Evolutionary conservation across 2,113 vertebrate genomes (phyloP), one percentile per base, ranked within the genome.

Genomic region (Sapayoa aenigma): DNA sequence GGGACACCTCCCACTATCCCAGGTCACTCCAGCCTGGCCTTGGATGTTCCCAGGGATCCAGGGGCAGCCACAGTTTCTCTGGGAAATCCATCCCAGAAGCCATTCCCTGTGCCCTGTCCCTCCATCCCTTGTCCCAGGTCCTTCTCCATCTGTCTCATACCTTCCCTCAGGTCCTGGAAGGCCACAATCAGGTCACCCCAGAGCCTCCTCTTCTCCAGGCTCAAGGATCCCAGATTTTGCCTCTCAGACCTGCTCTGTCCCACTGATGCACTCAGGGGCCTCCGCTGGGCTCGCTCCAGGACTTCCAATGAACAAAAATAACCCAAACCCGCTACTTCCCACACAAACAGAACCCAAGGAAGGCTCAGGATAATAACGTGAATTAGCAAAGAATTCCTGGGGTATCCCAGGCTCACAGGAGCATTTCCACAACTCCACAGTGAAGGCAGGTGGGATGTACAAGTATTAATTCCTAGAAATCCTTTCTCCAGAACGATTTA

Each of bases 1-100:
- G 10, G 25, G 55, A 33, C 53, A 27, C 4, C 5, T 60, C 0
- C 44, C 65, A 12, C 12, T 2, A 0, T 12, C 53, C 46, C 72
- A 77, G 44, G 16, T 0, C n/a, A 35, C 5, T 42, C 72, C 71
- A 67, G 0, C 41, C 41, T 9, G 24, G 19, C 52, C 46, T 52
- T 4, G 63, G 25, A 0, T 35, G 50, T 4, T 7, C 0, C 3
- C 83, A 85, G 52, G 27, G 72, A 58, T 66, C 6, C 69, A 66
- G 69, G 66, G 58, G 8, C 79, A 59, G 66, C 55, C 79, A 11
- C 79, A 82, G 79, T 31, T 53, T 0, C 39, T 47, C 69, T 74
- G 69, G 49, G 2, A 55, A 55, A 39, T 5, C n/a, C n/a, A n/a
- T n/a, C n/a, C n/a, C n/a, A n/a, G n/a, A n/a, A n/a, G n/a, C n/a